A percentile compares a stretch with the other conserved stretches of the same genome.
Evolutionary conservation across 1,140 invertebrate species (phyloP).

Genomic region (Drosophila quadrilineata): DNA sequence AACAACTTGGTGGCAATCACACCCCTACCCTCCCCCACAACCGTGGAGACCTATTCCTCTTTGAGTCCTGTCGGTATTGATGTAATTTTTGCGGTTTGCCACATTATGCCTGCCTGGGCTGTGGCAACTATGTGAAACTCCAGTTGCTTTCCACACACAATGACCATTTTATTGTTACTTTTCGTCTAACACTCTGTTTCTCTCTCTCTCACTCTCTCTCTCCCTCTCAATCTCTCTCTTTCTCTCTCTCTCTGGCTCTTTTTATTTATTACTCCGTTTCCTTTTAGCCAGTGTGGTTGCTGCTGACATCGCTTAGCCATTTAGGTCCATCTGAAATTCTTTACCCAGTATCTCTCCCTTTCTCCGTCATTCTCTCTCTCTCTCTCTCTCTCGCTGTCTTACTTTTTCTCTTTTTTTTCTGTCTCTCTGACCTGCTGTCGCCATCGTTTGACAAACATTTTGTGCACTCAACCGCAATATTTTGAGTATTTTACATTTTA

Average conservation of each 20-base stretch:
- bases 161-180: background rate
- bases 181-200: background rate
- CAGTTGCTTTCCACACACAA: background rate
- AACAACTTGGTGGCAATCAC: background rate
- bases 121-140: background rate
- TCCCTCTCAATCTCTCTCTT: too few species aligned
- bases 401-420: background rate
- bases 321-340: background rate
- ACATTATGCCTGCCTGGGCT: conserved; percentile 27
- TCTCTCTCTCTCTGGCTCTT: background rate
- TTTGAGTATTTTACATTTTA: conserved; percentile 47
- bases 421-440: conserved; percentile 1
- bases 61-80: conserved; percentile 6
- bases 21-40: background rate
- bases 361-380: background rate
- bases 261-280: background rate
- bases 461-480: conserved; percentile 34
- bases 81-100: conserved; percentile 42
- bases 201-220: background rate
- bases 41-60: too few species aligned
- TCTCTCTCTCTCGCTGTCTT: background rate
- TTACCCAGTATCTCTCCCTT: background rate
- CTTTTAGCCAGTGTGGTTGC: conserved; percentile 22
- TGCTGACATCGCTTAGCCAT: conserved; percentile 22
- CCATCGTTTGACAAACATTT: conserved; percentile 9